These are phyloP conservation scores for Arrhopalites spinosus DNA, from an alignment of 2,888 invertebrate genomes.

Conservation along the genomic window DNA sequence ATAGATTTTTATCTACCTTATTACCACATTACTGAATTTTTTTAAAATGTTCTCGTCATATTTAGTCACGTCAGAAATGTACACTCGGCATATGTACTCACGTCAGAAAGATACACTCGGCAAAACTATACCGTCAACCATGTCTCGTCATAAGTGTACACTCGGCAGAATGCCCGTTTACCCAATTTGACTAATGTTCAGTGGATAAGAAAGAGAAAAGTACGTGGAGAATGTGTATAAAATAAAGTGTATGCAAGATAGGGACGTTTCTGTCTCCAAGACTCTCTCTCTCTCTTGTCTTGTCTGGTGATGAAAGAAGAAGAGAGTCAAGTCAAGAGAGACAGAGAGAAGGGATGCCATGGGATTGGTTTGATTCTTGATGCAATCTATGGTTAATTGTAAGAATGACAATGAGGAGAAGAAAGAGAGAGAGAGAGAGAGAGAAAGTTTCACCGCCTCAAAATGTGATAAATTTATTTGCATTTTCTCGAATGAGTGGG, in stretches of 20 bases:
- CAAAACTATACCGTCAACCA: too few relatives aligned
- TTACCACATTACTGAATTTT: too few relatives aligned
- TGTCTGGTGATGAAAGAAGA: not conserved
- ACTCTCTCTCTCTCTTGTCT: not conserved
- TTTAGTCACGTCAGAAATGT: too few relatives aligned
- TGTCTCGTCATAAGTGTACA: too few relatives aligned
- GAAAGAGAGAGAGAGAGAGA: conserved; percentile 19
- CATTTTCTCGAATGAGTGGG: conserved; percentile 36
- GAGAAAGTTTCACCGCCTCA: conserved; percentile 37
- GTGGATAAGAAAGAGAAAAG: not conserved
- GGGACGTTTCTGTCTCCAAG: not conserved
- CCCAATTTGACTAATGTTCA: conserved; percentile 12
- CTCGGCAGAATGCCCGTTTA: too few relatives aligned
- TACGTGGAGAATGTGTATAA: too few relatives aligned
- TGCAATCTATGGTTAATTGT: conserved; percentile 38
- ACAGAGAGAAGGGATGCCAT: conserved; percentile 30
- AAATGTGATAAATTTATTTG: conserved; percentile 42
- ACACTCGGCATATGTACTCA: too few relatives aligned
- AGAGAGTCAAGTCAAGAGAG: not conserved
- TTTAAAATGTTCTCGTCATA: too few relatives aligned
- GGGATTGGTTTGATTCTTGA: conserved; percentile 39
- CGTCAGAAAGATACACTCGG: too few relatives aligned
- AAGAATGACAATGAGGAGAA: conserved; percentile 36
- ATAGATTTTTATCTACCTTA: too few relatives aligned
- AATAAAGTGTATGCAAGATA: too few relatives aligned